Percentiles rank a stretch among this genome's conserved stretches.
Evolutionary conservation across 2,797 vertebrate genomes (phyloP).

Genomic region (Sternotherus odoratus): DNA sequence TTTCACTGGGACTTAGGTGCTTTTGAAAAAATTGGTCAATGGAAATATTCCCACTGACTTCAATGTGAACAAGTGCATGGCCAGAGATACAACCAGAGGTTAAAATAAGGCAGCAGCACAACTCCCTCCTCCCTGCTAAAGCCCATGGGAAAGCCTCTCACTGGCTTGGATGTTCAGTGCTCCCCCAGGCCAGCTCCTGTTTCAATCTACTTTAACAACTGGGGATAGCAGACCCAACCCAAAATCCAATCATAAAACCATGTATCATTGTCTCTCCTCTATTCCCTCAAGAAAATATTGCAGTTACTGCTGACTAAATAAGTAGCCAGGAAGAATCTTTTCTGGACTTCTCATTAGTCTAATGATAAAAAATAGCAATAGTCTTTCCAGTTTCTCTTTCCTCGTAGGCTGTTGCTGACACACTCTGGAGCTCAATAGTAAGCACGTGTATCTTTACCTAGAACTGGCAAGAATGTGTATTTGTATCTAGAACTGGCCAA

Average conservation of each 20-base stretch:
- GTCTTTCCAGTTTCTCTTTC: background rate
- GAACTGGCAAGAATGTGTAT: too few species aligned
- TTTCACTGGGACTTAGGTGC: background rate
- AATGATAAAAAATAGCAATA: background rate
- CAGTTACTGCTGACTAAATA: background rate
- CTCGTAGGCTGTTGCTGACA: background rate
- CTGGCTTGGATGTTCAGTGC: background rate
- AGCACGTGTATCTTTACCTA: background rate
- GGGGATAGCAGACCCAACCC: background rate
- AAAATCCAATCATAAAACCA: background rate
- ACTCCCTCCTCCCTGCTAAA: background rate
- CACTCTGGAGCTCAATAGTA: background rate
- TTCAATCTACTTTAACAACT: background rate
- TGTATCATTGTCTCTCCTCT: background rate
- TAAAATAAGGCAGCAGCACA: background rate
- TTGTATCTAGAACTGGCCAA: background rate
- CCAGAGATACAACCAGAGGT: background rate
- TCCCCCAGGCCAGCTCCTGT: background rate
- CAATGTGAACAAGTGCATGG: background rate
- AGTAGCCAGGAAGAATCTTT: background rate
- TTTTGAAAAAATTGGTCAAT: background rate
- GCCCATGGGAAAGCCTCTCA: background rate
- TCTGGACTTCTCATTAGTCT: background rate
- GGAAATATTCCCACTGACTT: background rate
- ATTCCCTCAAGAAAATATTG: background rate